A percentile compares a stretch with the other conserved stretches of the same genome.
Evolutionary conservation across 1,140 invertebrate genomes (phyloP).

Genomic region (Cryptotermes secundus): DNA sequence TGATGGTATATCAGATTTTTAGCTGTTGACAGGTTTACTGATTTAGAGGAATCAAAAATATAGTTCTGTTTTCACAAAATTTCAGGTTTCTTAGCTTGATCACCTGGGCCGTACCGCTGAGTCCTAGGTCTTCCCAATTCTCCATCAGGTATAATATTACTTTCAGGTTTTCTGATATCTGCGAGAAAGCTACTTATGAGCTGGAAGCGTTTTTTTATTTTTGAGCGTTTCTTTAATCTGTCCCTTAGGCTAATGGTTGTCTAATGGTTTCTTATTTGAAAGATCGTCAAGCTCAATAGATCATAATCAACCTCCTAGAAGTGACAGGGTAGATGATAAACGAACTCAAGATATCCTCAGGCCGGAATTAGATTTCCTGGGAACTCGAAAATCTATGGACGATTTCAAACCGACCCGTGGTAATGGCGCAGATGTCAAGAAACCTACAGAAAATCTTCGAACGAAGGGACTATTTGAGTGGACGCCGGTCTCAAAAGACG

Average conservation of each 20-base stretch:
- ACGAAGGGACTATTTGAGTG: slow-evolving; percentile 61
- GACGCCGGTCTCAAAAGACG: slow-evolving; percentile 52
- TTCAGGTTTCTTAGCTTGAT: neutral
- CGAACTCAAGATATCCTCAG: slow-evolving; percentile 57
- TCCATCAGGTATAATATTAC: no score
- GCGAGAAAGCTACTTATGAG: no score
- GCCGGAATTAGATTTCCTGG: slow-evolving; percentile 49
- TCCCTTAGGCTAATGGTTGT: no score
- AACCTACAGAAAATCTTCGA: slow-evolving; percentile 62
- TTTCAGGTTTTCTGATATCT: no score
- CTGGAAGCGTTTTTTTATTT: slow-evolving; percentile 48
- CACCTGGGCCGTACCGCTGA: neutral
- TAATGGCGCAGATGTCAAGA: slow-evolving; percentile 58
- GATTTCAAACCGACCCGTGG: no score
- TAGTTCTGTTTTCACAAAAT: neutral
- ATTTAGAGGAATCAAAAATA: neutral
- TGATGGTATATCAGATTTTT: neutral
- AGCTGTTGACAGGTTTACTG: neutral
- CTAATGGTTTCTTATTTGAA: slow-evolving; percentile 54
- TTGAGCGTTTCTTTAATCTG: no score
- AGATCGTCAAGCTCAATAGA: slow-evolving; percentile 49
- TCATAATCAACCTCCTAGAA: slow-evolving; percentile 39
- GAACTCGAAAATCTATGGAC: slow-evolving; percentile 39
- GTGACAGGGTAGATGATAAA: slow-evolving; percentile 47
- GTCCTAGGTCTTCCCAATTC: no score